Evolutionary conservation across 2,888 invertebrate species (phyloP), one percentile per base, ranked within the genome.

Genomic region (Mythimna ferrago): DNA sequence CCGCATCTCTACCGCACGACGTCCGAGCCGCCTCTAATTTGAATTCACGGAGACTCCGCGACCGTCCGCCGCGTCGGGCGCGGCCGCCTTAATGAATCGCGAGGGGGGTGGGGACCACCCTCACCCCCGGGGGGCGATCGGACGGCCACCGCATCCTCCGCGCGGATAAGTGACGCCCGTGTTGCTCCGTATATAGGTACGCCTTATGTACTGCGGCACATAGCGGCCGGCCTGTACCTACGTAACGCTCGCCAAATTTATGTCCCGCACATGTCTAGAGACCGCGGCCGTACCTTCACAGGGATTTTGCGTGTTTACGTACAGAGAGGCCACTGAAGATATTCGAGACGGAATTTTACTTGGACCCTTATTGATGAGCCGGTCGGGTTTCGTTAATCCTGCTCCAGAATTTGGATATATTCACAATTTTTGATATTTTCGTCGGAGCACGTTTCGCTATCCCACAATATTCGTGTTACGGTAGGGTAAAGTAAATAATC

Each of bases 21-120:
- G 95, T 95, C 95, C 96, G 94, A 95, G 94, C 95, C 90, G 94
- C 93, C 94, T 95, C 95, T 96, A 96, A 95, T 96, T 95, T 95
- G 96, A 95, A 96, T 96, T 96, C 95, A 96, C 96, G 94, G 95
- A 96, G 95, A 95, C 96, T 95, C 95, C 95, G 96, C 95, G 96
- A 94, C 95, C 95, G 94, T 94, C 95, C 94, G 94, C 95, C 95
- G 94, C 95, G 94, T 92, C 93, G 94, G 94, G 95, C 95, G 95
- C 96, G 95, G 95, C 96, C 96, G 96, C 95, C 96, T 96, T 96
- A 96, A 96, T 96, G 96, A 96, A 95, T 93, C 93, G 93, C 93
- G 94, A 92, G 92, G 93, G 93, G 93, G 90, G 82, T 89, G 90
- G 88, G 89, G 92, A 86, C 85, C 87, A 89, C 89, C 90, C 80